Evolutionary conservation across 2,888 invertebrate genomes (phyloP).

Genomic region (Ernsta delagoae): DNA sequence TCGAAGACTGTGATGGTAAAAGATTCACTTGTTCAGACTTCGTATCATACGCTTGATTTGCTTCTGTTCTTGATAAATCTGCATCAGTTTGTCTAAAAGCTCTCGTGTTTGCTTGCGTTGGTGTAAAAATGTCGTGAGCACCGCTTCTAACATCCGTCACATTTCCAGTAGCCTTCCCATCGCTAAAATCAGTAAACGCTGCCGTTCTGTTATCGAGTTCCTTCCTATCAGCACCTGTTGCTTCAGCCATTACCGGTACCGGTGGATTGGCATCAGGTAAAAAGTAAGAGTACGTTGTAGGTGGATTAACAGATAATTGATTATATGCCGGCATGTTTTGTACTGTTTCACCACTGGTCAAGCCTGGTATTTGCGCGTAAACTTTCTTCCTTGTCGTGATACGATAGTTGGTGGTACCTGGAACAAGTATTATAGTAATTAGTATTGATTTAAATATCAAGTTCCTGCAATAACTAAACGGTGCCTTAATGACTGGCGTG

Average conservation of each 20-base stretch:
- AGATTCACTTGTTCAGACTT: constrained; percentile 6
- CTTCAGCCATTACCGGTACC: neutral
- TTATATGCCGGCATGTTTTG: constrained; percentile 41
- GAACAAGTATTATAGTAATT: constrained; percentile 50
- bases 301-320: constrained; percentile 42
- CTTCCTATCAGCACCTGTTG: neutral
- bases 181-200: neutral
- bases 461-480: neutral
- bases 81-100: neutral
- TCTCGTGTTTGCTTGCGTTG: constrained; percentile 13
- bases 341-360: constrained; percentile 77
- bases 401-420: constrained; percentile 86
- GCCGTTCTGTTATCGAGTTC: neutral
- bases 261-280: constrained; percentile 36
- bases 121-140: constrained; percentile 46
- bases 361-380: constrained; percentile 92
- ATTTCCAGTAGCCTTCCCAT: neutral
- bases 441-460: constrained; percentile 4
- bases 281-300: constrained; percentile 35
- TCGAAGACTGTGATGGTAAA: neutral
- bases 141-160: constrained; percentile 7
- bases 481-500: too few species aligned
- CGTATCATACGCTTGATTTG: neutral
- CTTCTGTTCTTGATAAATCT: neutral
- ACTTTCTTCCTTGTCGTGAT: constrained; percentile 88